Evolutionary conservation across 2,113 vertebrate species (phyloP).

Genomic region (Amblyopsis rosae): DNA sequence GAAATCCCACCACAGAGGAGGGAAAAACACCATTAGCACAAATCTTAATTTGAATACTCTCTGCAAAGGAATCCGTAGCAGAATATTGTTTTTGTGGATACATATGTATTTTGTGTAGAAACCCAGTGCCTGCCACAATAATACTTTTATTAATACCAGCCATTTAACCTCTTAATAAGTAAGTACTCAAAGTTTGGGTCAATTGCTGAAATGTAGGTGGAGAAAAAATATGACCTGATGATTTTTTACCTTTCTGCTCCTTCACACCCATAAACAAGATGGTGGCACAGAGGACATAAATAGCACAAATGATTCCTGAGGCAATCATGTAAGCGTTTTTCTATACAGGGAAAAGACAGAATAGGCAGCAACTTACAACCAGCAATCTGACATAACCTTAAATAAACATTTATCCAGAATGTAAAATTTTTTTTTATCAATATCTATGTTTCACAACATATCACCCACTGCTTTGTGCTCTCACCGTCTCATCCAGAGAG

Average conservation of each 20-base stretch:
- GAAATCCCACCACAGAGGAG: conserved; percentile 9
- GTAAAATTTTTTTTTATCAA: not conserved
- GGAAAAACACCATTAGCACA: not conserved
- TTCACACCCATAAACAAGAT: conserved; percentile 83
- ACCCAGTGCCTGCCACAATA: too few species aligned
- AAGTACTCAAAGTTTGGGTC: too few species aligned
- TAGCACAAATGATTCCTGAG: conserved; percentile 84
- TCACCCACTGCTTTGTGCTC: conserved; percentile 7
- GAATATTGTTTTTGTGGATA: too few species aligned
- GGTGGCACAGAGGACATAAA: conserved; percentile 86
- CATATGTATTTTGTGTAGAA: too few species aligned
- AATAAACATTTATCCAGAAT: not conserved
- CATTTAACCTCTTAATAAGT: too few species aligned
- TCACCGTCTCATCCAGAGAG: conserved; percentile 81
- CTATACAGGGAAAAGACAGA: conserved; percentile 61
- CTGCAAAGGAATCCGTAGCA: not conserved
- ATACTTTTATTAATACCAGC: too few species aligned
- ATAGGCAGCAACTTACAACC: not conserved
- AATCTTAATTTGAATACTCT: too few species aligned
- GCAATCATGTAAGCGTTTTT: conserved; percentile 86
- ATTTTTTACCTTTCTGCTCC: conserved; percentile 84
- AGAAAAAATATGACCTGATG: too few species aligned
- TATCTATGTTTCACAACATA: not conserved
- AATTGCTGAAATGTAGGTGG: too few species aligned
- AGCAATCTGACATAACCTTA: not conserved